phyloP scores from a whole-genome alignment of 2,888 invertebrate genomes.

The Dicranocentrus wangi region DNA sequence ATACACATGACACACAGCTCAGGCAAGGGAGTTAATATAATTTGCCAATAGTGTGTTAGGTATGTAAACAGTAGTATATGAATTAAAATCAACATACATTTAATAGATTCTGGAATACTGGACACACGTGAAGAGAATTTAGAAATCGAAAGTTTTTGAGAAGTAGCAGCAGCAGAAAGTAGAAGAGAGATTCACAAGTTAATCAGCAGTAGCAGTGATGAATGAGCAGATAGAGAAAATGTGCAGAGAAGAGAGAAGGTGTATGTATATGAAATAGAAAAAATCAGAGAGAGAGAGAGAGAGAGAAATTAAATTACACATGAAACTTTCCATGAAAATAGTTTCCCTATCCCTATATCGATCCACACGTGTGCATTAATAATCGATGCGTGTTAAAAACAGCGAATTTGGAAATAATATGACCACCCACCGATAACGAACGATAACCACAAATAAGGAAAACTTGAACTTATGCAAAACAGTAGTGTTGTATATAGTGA shows the following conservation, averaged over 20 bases:
- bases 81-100: slow-evolving; percentile 39
- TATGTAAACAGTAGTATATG: too few relatives aligned
- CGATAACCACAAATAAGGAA: too few relatives aligned
- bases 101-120: slow-evolving; percentile 34
- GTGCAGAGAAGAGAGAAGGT: slow-evolving; percentile 25
- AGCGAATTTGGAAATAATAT: too few relatives aligned
- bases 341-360: too few relatives aligned
- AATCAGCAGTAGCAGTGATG: slow-evolving; percentile 12
- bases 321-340: background rate
- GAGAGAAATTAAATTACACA: slow-evolving; percentile 21
- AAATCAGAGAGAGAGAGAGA: slow-evolving; percentile 16
- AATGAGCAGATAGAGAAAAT: slow-evolving; percentile 25
- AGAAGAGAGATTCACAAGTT: slow-evolving; percentile 7
- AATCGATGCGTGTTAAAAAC: too few relatives aligned
- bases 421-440: too few relatives aligned
- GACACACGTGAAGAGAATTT: slow-evolving; percentile 25
- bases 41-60: too few relatives aligned
- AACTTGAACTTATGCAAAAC: too few relatives aligned
- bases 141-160: slow-evolving; percentile 21
- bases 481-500: too few relatives aligned
- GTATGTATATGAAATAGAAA: slow-evolving; percentile 10
- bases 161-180: slow-evolving; percentile 3
- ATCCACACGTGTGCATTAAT: too few relatives aligned
- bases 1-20: too few relatives aligned
- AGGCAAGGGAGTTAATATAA: too few relatives aligned